Evolutionary conservation across 1,140 invertebrate genomes (phyloP).

Genomic region (Laodelphax striatellus): DNA sequence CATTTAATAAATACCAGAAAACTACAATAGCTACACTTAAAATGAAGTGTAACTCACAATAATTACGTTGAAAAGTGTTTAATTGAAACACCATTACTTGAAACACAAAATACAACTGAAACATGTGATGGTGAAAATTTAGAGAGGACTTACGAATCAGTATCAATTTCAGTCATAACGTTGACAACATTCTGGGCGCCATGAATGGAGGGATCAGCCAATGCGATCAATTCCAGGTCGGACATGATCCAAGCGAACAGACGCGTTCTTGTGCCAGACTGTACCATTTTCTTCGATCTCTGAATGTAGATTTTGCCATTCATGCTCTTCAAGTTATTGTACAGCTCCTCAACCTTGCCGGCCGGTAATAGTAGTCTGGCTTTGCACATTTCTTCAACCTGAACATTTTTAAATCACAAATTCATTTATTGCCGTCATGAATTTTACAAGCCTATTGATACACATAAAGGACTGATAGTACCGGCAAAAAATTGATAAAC

Average conservation of each 20-base stretch:
- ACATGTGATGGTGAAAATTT: too few species aligned
- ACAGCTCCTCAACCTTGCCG: constrained; percentile 80
- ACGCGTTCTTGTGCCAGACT: constrained; percentile 54
- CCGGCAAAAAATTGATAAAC: too few species aligned
- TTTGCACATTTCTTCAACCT: constrained; percentile 58
- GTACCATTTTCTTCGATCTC: constrained; percentile 69
- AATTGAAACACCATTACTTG: too few species aligned
- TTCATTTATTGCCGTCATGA: too few species aligned
- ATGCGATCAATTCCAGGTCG: constrained; percentile 65
- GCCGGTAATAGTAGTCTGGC: constrained; percentile 71
- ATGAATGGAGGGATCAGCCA: constrained; percentile 77
- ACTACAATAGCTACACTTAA: too few species aligned
- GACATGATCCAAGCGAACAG: constrained; percentile 71
- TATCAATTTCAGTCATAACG: constrained; percentile 69
- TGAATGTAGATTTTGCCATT: constrained; percentile 94
- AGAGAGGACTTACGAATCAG: constrained; percentile 41
- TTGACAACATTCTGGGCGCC: constrained; percentile 64
- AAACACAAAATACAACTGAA: too few species aligned
- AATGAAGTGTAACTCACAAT: too few species aligned
- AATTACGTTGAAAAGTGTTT: too few species aligned
- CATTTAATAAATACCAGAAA: too few species aligned
- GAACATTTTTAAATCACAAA: constrained; percentile 9
- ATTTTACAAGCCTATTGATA: too few species aligned
- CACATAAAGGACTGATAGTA: too few species aligned
- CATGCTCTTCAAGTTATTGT: constrained; percentile 71